phyloP scores from a whole-genome alignment of 2,888 invertebrate genomes.

The Ochropleura leucogaster region DNA sequence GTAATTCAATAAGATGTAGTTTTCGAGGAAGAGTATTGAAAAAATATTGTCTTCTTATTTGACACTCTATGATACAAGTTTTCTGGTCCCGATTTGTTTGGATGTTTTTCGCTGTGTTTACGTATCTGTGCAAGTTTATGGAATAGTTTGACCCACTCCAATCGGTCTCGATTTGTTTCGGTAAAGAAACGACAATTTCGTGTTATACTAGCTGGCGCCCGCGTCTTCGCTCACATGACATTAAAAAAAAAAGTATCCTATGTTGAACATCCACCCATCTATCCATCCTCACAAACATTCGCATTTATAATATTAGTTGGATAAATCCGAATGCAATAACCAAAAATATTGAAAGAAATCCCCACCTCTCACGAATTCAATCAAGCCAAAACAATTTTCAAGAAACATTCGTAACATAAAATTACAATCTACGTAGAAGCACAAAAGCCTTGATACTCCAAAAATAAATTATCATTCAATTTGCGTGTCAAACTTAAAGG shows the following conservation, averaged over 20 bases:
- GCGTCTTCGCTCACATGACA: no score
- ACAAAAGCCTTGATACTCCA: conserved; percentile 26
- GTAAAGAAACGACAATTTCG: background rate
- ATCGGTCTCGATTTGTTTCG: background rate
- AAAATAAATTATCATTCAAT: conserved; percentile 58
- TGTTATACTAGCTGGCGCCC: background rate
- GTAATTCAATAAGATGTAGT: no score
- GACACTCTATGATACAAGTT: background rate
- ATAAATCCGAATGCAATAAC: background rate
- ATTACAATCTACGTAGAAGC: background rate
- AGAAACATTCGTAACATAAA: conserved; percentile 3
- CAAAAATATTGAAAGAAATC: background rate
- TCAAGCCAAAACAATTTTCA: background rate
- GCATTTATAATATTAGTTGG: no score
- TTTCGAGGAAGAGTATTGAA: no score
- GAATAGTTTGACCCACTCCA: background rate
- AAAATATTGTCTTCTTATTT: no score
- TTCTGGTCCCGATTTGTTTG: background rate
- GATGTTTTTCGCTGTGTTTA: background rate
- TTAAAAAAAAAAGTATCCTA: no score
- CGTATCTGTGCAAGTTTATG: background rate
- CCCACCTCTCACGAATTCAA: background rate
- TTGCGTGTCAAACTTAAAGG: conserved; percentile 55
- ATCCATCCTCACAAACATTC: no score
- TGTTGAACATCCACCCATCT: no score